These are phyloP conservation scores for Sycophila sp. DNA, from an alignment of 1,140 invertebrate genomes.

Conservation along the genomic window DNA sequence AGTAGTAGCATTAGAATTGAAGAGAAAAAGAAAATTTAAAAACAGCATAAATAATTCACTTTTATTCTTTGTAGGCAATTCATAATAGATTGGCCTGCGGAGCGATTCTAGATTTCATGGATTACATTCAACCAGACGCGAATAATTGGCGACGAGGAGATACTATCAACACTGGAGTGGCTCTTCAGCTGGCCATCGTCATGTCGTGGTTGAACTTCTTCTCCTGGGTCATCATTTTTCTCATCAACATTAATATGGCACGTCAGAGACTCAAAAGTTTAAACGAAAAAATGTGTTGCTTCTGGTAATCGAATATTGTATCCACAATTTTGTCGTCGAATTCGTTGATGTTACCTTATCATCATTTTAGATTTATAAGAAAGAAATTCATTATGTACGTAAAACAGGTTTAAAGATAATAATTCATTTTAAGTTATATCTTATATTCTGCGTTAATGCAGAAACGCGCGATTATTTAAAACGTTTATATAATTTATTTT, in stretches of 20 bases:
- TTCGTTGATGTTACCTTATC: no score
- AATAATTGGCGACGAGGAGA: conserved; percentile 69
- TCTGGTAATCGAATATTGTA: conserved; percentile 30
- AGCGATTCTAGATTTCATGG: conserved; percentile 79
- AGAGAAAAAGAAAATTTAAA: no score
- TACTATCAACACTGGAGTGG: conserved; percentile 71
- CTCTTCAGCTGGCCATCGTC: conserved; percentile 70
- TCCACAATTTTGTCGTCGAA: no score
- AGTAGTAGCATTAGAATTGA: no score
- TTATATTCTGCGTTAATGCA: no score
- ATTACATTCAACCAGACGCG: conserved; percentile 73
- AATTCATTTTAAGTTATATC: no score
- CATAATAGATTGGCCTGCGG: conserved; percentile 73
- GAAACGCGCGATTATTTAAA: no score
- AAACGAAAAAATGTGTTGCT: conserved; percentile 50
- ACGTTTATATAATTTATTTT: no score
- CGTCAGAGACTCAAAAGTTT: conserved; percentile 47
- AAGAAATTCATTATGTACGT: no score
- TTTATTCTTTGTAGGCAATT: conserved; percentile 67
- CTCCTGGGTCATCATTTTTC: conserved; percentile 49
- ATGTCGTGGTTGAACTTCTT: conserved; percentile 70
- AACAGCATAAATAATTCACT: no score
- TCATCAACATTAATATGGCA: conserved; percentile 69
- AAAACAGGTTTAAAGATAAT: no score
- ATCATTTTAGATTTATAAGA: no score